Evolutionary conservation across 2,888 invertebrate genomes (phyloP).

Genomic region (Mylabris sibirica): DNA sequence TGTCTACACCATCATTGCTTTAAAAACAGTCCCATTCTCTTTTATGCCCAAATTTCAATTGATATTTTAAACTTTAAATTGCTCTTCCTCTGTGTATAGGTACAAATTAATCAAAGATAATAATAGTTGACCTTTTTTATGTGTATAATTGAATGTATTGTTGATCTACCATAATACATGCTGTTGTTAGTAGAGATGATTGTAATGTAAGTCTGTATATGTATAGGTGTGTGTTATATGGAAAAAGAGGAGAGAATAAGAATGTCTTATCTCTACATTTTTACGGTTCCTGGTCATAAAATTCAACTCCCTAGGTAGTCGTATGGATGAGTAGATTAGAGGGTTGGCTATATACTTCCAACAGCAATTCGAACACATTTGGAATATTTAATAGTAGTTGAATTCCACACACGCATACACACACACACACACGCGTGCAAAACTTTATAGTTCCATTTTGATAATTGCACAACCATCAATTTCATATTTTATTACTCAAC

Average conservation of each 20-base stretch:
- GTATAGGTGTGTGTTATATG: too few species aligned
- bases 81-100: not conserved
- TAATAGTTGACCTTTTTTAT: not conserved
- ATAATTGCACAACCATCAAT: conserved; percentile 1
- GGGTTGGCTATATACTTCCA: conserved; percentile 9
- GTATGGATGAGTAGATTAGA: conserved; percentile 19
- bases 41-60: not conserved
- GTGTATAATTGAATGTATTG: not conserved
- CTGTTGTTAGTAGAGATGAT: not conserved
- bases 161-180: not conserved
- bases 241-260: not conserved
- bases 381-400: conserved; percentile 28
- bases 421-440: not conserved
- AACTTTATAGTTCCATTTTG: not conserved
- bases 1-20: not conserved
- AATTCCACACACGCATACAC: not conserved
- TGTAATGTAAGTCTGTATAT: not conserved
- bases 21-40: not conserved
- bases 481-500: not conserved
- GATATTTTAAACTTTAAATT: not conserved
- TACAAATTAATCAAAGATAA: not conserved
- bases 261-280: conserved; percentile 33
- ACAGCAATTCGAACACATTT: conserved; percentile 18
- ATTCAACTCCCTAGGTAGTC: conserved; percentile 33
- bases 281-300: conserved; percentile 38